These are phyloP conservation scores for Halcyon smyrnensis DNA, from an alignment of 2,797 vertebrate species.

Conservation along the genomic window DNA sequence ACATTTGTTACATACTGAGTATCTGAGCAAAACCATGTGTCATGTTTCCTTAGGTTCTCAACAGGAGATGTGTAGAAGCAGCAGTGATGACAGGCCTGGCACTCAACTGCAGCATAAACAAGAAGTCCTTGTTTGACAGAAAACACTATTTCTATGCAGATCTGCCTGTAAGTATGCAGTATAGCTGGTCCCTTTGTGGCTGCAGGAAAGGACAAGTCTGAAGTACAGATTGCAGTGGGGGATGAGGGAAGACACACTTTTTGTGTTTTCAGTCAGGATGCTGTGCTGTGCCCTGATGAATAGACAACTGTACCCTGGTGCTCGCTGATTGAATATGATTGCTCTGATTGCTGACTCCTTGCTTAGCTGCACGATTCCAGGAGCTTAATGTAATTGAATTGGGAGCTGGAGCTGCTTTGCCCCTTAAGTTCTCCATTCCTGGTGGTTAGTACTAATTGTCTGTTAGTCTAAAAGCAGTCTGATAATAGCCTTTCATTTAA, in stretches of 20 bases:
- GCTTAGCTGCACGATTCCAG: conserved; percentile 71
- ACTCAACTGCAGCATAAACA: conserved; percentile 93
- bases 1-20: conserved; percentile 14
- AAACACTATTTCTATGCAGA: conserved; percentile 99
- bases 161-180: conserved; percentile 90
- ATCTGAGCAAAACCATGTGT: conserved; percentile 68
- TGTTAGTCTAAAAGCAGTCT: conserved; percentile 57
- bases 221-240: neutral
- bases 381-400: conserved; percentile 69
- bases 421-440: conserved; percentile 36
- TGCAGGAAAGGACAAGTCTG: neutral
- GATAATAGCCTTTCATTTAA: conserved; percentile 44
- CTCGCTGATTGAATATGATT: conserved; percentile 61
- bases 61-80: conserved; percentile 94
- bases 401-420: conserved; percentile 60
- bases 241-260: neutral
- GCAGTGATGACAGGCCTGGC: conserved; percentile 94
- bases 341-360: conserved; percentile 74
- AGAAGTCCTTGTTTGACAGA: conserved; percentile 95
- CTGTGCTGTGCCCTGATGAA: conserved; percentile 39
- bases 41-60: conserved; percentile 87
- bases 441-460: conserved; percentile 63
- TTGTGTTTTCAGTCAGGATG: conserved; percentile 33
- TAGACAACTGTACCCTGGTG: conserved; percentile 48
- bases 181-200: neutral